Conservation (phyloP, 2,797 vertebrate genomes). For the Melanotaenia maccullochi region DNA sequence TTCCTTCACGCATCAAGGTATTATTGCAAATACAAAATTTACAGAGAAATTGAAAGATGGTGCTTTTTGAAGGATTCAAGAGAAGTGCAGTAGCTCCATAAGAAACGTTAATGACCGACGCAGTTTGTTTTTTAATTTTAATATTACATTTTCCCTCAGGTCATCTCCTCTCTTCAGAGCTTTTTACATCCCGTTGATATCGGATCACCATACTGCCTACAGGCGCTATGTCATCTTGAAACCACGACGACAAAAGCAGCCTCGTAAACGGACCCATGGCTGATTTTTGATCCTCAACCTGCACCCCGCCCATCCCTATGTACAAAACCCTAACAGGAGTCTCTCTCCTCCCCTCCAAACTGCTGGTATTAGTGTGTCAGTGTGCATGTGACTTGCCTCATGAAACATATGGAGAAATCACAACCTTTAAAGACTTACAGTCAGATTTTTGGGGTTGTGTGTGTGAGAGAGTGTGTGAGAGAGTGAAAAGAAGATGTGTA, state of each 20-base stretch:
- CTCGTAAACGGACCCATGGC: conserved; percentile 80
- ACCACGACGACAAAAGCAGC: conserved; percentile 85
- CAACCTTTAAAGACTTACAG: conserved; percentile 66
- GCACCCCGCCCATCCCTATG: neutral
- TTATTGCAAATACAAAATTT: conserved; percentile 13
- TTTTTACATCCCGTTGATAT: conserved; percentile 93
- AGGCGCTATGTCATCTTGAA: conserved; percentile 93
- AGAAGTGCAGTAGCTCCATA: too few species aligned
- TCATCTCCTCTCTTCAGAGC: conserved; percentile 92
- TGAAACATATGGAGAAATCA: conserved; percentile 42
- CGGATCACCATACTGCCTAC: conserved; percentile 89
- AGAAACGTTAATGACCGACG: too few species aligned
- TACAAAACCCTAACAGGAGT: conserved; percentile 33
- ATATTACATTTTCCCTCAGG: conserved; percentile 71
- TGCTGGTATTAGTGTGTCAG: conserved; percentile 41
- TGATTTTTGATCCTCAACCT: conserved; percentile 44
- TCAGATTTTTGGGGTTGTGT: conserved; percentile 27
- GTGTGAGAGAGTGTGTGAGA: conserved; percentile 14
- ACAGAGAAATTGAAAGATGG: neutral
- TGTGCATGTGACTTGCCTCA: conserved; percentile 42
- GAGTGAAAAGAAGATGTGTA: conserved; percentile 11
- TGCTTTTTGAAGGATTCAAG: neutral
- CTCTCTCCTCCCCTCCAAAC: conserved; percentile 44
- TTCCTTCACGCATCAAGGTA: conserved; percentile 94
- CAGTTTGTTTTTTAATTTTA: neutral